phyloP scores from a whole-genome alignment of 1,140 invertebrate species.

The Streblospio benedicti region DNA sequence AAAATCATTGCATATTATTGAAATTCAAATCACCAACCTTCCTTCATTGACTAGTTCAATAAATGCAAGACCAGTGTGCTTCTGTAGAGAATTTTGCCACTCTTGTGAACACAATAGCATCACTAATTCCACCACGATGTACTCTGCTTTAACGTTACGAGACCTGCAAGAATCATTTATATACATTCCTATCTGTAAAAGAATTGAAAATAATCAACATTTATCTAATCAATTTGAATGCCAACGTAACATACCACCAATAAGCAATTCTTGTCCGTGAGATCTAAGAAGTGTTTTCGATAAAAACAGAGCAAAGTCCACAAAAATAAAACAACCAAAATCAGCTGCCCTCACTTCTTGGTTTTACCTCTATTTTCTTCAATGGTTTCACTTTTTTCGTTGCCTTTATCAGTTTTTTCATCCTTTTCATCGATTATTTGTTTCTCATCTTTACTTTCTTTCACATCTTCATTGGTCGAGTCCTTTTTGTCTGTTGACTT shows the following conservation, averaged over 20 bases:
- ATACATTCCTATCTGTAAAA: neutral
- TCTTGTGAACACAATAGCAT: constrained; percentile 99
- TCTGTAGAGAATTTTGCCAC: constrained; percentile 99
- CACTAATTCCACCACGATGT: constrained; percentile 88
- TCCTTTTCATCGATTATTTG: neutral
- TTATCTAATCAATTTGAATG: neutral
- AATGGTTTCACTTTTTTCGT: neutral
- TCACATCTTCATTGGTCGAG: neutral
- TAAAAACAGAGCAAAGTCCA: constrained; percentile 56
- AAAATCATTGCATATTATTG: no score
- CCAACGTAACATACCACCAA: neutral
- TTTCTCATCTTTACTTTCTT: neutral
- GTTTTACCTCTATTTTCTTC: neutral
- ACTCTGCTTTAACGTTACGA: constrained; percentile 51
- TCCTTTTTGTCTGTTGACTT: neutral
- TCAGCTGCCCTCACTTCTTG: neutral
- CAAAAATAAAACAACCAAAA: neutral
- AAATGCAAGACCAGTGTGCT: constrained; percentile 96
- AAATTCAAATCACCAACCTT: constrained; percentile 67
- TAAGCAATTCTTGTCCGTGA: constrained; percentile 79
- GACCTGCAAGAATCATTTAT: neutral
- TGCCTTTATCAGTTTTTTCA: neutral
- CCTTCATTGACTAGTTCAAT: constrained; percentile 99
- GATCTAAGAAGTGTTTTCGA: constrained; percentile 96
- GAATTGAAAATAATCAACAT: neutral